These are phyloP conservation scores for Eurystomus gularis DNA, from an alignment of 2,113 vertebrate genomes.

Conservation along the genomic window DNA sequence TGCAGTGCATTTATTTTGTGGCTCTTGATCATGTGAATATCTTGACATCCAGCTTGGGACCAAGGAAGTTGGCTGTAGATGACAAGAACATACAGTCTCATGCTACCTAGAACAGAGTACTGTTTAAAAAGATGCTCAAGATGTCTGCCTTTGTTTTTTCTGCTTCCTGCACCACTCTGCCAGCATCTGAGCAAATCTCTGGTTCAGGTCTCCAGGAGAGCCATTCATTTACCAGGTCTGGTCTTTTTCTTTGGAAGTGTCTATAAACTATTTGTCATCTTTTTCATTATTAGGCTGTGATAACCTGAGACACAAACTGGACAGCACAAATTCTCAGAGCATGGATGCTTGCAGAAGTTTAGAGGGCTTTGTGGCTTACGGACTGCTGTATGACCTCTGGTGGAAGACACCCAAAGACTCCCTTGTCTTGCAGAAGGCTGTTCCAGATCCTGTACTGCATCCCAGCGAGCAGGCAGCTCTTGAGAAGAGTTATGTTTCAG, in stretches of 20 bases:
- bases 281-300: conserved; percentile 70
- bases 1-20: not conserved
- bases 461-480: not conserved
- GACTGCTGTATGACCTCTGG: conserved; percentile 85
- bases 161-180: not conserved
- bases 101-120: not conserved
- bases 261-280: not conserved
- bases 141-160: not conserved
- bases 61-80: not conserved
- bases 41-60: not conserved
- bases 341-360: conserved; percentile 77
- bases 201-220: not conserved
- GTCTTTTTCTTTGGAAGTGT: not conserved
- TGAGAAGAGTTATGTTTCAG: not conserved
- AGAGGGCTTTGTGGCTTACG: conserved; percentile 83
- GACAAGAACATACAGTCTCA: not conserved
- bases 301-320: conserved; percentile 66
- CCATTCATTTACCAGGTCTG: not conserved
- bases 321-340: conserved; percentile 43
- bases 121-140: not conserved
- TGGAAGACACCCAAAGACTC: conserved; percentile 72
- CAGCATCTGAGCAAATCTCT: not conserved
- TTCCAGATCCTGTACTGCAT: not conserved
- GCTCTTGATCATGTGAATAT: not conserved
- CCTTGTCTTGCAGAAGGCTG: not conserved